These are phyloP conservation scores for Hetaerina titia DNA, from an alignment of 2,888 invertebrate species.

Conservation along the genomic window DNA sequence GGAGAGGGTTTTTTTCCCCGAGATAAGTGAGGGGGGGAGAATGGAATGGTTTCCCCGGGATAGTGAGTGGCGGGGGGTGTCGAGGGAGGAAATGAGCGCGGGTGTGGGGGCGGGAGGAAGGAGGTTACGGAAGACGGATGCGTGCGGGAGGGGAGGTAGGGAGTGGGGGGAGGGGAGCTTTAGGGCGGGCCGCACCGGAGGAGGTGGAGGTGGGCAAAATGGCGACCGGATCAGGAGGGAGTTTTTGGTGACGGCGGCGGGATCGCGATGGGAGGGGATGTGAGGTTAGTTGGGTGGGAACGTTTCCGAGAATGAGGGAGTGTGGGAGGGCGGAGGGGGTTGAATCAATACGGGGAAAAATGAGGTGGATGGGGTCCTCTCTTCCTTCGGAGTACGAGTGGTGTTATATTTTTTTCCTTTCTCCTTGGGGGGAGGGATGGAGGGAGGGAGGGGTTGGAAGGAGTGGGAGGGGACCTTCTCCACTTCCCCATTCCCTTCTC, in stretches of 20 bases:
- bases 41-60: background rate
- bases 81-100: background rate
- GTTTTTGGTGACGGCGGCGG: background rate
- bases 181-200: background rate
- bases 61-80: background rate
- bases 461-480: background rate
- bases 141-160: background rate
- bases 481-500: background rate
- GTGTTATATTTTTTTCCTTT: background rate
- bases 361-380: conserved; percentile 17
- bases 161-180: background rate
- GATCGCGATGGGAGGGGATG: background rate
- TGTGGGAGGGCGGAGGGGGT: background rate
- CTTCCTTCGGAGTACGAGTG: background rate
- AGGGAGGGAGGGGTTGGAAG: background rate
- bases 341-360: conserved; percentile 53
- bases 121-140: background rate
- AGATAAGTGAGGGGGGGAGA: conserved; percentile 9
- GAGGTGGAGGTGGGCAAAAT: background rate
- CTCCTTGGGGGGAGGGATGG: background rate
- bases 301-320: background rate
- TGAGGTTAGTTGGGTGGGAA: background rate
- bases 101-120: background rate
- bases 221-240: background rate
- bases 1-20: background rate